These are phyloP conservation scores for Thyatira batis DNA, from an alignment of 2,888 invertebrate species.

Conservation along the genomic window DNA sequence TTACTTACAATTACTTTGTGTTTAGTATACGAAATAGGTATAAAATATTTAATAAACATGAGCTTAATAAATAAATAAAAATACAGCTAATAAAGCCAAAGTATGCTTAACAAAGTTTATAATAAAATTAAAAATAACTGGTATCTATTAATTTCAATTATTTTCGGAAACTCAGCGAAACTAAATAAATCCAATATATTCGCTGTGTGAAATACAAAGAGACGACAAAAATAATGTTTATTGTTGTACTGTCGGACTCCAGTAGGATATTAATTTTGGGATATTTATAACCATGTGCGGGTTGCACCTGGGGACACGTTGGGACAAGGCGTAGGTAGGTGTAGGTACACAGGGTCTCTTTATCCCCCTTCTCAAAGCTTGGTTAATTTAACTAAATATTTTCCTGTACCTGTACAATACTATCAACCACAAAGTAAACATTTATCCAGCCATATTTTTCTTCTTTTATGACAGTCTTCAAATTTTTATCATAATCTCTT, in stretches of 20 bases:
- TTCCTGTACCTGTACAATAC: neutral
- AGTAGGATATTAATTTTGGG: slow-evolving; percentile 15
- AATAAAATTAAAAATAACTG: too few relatives aligned
- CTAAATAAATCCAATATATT: neutral
- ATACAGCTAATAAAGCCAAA: too few relatives aligned
- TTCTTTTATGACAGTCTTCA: too few relatives aligned
- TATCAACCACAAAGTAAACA: neutral
- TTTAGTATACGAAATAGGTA: too few relatives aligned
- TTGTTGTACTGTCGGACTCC: slow-evolving; percentile 10
- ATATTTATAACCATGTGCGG: slow-evolving; percentile 19
- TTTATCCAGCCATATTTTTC: too few relatives aligned
- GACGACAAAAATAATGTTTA: slow-evolving; percentile 10
- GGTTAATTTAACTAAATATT: neutral
- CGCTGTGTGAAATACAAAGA: neutral
- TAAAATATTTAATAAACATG: too few relatives aligned
- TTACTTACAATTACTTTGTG: too few relatives aligned
- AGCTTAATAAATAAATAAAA: too few relatives aligned
- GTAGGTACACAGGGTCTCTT: neutral
- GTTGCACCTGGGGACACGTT: slow-evolving; percentile 18
- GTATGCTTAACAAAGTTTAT: too few relatives aligned
- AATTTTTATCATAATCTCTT: too few relatives aligned
- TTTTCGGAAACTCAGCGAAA: neutral
- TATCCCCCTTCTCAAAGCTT: neutral
- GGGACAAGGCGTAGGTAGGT: neutral
- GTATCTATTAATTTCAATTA: too few relatives aligned